Conservation (phyloP, 2,113 vertebrate genomes). For the Atrichornis clamosus region DNA sequence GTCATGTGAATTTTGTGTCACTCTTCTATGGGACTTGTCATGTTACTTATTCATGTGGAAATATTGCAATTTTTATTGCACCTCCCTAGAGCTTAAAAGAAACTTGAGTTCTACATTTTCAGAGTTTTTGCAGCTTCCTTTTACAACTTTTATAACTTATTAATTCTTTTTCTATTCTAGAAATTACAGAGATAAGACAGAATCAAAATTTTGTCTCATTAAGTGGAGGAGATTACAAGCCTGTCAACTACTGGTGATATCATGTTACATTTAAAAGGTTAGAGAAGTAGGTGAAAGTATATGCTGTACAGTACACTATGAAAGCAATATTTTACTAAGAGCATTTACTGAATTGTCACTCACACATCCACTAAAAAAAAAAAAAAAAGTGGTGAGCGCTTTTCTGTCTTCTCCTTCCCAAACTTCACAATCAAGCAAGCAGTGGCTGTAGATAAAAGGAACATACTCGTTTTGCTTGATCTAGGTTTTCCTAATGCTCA, state of each 20-base stretch:
- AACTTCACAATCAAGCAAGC: not conserved
- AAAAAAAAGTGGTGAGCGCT: not conserved
- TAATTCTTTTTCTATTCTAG: not conserved
- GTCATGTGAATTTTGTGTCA: not conserved
- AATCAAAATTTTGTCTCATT: not conserved
- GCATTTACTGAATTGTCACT: not conserved
- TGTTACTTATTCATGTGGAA: not conserved
- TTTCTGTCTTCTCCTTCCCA: not conserved
- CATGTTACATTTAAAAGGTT: not conserved
- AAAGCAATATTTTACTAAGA: not conserved
- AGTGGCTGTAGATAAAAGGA: not conserved
- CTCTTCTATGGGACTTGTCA: not conserved
- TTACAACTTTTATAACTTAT: not conserved
- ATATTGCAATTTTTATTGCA: not conserved
- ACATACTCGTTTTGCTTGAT: fast-evolving
- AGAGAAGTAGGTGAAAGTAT: not conserved
- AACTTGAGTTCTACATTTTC: not conserved
- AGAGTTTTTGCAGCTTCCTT: not conserved
- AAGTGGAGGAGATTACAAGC: not conserved
- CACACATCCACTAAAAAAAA: not conserved
- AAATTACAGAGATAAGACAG: not conserved
- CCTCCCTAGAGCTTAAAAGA: not conserved
- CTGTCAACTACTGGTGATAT: not conserved
- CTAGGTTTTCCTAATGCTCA: not conserved
- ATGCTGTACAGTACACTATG: not conserved